Base-by-base conservation (phyloP, 37 sponge, comb jelly and placozoan species). In the Oscarella lobularis region DNA sequence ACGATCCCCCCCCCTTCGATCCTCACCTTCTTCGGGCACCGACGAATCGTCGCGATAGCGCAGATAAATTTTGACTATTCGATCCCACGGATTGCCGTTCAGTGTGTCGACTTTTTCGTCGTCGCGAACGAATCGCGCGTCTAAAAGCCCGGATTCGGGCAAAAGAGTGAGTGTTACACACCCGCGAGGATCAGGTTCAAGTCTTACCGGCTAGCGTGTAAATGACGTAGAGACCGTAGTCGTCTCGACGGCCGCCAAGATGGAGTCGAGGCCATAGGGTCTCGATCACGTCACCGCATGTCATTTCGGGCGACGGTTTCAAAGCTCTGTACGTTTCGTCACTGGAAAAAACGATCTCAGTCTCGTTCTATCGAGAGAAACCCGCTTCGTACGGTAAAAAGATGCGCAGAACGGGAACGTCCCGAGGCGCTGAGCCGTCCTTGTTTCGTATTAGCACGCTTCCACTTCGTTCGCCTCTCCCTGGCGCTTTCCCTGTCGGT, bases 251-350 rank as follows among this genome's bases (percentile, higher is more conserved):
- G 31, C 71, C 71, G 35, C 6, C 35, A 5, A 68, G 31, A 35
- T 68, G 35, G 6, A 68, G 31, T 29, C 31, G 6, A 5, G 71
- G 71, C 71, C 71, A 68, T 5, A 68, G 31, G 33, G 4, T 32
- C 6, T 68, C 31, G 29, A 68, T 4, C 4, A 68, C 71, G 29
- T 68, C 71, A 4, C 33, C 71, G 31, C 71, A 68, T 5, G 29
- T 68, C 71, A 29, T 5, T 4, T 20, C 71, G 29, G 29, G 35
- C 6, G 31, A 29, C 4, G 33, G 31, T 4, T 14, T 4, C 31
- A 68, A 32, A 20, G 29, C 31, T 5, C 71, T 32, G 33, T 68
- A 68, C 71, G 71, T 68, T 35, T 68, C 71, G 31, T 68, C 71
- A 4, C 71, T 68, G 31, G 6, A 30, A 14, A 68, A 32, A 9